Base-by-base conservation (phyloP, 1,140 invertebrate species). In the Plectrocnemia conspersa region DNA sequence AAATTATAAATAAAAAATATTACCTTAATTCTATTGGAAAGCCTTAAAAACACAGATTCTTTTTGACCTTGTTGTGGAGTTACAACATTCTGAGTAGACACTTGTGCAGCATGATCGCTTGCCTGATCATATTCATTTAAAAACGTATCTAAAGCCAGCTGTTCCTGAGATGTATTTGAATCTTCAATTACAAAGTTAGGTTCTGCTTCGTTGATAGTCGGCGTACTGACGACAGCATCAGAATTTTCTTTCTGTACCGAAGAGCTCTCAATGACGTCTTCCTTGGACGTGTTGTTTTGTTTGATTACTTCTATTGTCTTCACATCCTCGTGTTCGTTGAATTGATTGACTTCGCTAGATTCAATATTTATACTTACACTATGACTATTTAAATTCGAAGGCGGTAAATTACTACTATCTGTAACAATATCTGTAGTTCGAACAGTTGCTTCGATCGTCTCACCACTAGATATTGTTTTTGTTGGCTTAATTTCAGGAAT, bases 21-120 rank as follows among this genome's bases (percentile, higher is more conserved):
- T 67, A 89, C 87, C 81, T 96, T 96, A 21, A 99, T 94, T 65
- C 93, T 84, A 74, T 98, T 98, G 25, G 89, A 93, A 19, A 99
- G 75, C 59, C 94, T 80, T 62, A 97, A 81, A 69, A 98, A 97
- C 18, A 98, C 90, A 2, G 93, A 95, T 73, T 98, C 95, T 61
- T 97, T 94, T 63, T 90, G 88, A 4, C 69, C 74, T 65, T 81
- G 81, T 5, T 63, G 63, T 1, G 65, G 46, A 1, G 65, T 40
- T 19, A 56, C 44, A 2, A 68, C 69, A 45, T 54, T 61, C 33
- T 45, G 47, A 1, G 68, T 48, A 15, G 60, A 58, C 0, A 54
- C 54, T 2, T 52, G 53, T 1, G 61, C 57, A 1, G 68, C 64
- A 7, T 71, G 69, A 47, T 76, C 74, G 23, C 68, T 70, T 47